phyloP scores from a whole-genome alignment of 2,113 vertebrate species.

The Tupaia chinensis region DNA sequence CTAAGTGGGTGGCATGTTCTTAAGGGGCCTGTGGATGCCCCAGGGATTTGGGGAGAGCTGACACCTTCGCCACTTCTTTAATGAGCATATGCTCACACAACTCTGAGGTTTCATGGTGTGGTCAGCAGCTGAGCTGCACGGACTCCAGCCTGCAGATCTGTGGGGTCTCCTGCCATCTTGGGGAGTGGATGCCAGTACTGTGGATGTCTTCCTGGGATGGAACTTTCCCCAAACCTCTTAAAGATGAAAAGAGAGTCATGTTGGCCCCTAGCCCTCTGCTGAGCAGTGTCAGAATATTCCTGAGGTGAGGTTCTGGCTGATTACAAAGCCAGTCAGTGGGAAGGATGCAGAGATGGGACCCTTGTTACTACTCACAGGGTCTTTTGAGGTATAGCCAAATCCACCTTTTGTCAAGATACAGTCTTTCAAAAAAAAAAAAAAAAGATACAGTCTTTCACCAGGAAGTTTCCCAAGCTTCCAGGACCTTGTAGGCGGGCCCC shows the following conservation, averaged over 20 bases:
- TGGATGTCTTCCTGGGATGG: not conserved
- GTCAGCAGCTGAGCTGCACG: accelerated
- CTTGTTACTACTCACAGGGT: accelerated
- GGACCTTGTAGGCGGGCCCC: too few species aligned
- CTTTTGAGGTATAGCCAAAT: too few species aligned
- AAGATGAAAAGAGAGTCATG: not conserved
- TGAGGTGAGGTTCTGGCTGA: not conserved
- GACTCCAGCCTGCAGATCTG: not conserved
- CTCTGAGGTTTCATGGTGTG: accelerated
- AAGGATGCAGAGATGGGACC: too few species aligned
- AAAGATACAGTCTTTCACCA: accelerated
- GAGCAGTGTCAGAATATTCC: not conserved
- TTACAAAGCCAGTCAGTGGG: too few species aligned
- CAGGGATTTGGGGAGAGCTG: not conserved
- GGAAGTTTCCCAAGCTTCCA: accelerated
- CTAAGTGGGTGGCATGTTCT: accelerated
- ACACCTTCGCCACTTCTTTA: not conserved
- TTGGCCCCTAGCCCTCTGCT: not conserved
- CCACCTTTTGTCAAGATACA: too few species aligned
- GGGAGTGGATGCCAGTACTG: accelerated
- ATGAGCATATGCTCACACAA: too few species aligned
- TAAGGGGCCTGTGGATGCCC: not conserved
- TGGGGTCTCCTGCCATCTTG: not conserved
- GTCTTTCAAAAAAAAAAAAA: too few species aligned
- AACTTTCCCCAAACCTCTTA: not conserved